These are phyloP conservation scores for Pygocentrus nattereri DNA, from an alignment of 2,797 vertebrate species.

Conservation along the genomic window DNA sequence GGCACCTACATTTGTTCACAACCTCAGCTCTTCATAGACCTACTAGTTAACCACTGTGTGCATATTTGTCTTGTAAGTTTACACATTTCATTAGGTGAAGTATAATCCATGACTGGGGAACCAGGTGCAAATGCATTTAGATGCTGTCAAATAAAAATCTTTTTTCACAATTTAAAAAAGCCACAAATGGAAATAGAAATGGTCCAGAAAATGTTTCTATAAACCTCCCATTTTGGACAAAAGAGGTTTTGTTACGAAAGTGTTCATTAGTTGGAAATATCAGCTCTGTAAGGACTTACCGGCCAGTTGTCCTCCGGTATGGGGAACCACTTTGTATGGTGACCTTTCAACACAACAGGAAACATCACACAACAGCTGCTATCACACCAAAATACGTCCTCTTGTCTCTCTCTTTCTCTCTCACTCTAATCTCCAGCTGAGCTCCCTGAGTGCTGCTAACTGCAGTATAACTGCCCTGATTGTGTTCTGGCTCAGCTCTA, in stretches of 20 bases:
- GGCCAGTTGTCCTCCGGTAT: slow-evolving; percentile 81
- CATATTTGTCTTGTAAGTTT: too few relatives aligned
- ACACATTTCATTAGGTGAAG: too few relatives aligned
- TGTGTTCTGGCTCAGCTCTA: background rate
- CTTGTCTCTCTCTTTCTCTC: background rate
- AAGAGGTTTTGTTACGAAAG: background rate
- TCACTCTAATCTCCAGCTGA: background rate
- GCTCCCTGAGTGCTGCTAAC: slow-evolving; percentile 9
- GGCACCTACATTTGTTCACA: too few relatives aligned
- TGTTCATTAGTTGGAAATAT: background rate
- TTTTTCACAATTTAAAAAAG: too few relatives aligned
- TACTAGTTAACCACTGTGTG: too few relatives aligned
- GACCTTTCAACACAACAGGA: slow-evolving; percentile 80
- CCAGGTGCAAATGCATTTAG: too few relatives aligned
- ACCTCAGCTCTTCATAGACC: too few relatives aligned
- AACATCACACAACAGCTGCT: slow-evolving; percentile 32
- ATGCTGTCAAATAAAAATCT: too few relatives aligned
- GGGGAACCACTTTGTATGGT: slow-evolving; percentile 88
- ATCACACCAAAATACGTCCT: slow-evolving; percentile 22
- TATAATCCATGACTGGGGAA: too few relatives aligned
- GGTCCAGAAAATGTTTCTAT: too few relatives aligned
- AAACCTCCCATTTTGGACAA: too few relatives aligned
- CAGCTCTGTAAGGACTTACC: slow-evolving; percentile 75
- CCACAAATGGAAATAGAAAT: too few relatives aligned
- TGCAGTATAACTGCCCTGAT: slow-evolving; percentile 24